A percentile compares a stretch with the other conserved stretches of the same genome.
Evolutionary conservation across 2,888 invertebrate species (phyloP).

Genomic region (Marronus borbonicus): DNA sequence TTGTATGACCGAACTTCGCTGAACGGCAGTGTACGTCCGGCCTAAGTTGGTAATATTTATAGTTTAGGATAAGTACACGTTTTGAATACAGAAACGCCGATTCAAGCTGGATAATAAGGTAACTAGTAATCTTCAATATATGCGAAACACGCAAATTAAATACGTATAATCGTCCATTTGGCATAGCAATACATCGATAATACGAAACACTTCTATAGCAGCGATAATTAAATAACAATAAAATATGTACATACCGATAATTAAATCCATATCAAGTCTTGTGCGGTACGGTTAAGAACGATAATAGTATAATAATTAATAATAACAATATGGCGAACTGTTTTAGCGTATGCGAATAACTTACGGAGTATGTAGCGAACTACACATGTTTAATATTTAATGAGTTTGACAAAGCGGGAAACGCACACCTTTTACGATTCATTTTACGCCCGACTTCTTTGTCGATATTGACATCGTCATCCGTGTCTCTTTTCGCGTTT

Average conservation of each 20-base stretch:
- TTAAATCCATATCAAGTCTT: slow-evolving; percentile 15
- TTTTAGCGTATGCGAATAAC: slow-evolving; percentile 35
- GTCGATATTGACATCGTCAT: slow-evolving; percentile 40
- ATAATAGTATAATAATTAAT: slow-evolving; percentile 22
- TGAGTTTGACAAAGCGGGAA: slow-evolving; percentile 31
- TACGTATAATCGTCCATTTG: slow-evolving; percentile 5
- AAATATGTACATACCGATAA: slow-evolving; percentile 38
- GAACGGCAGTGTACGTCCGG: no score
- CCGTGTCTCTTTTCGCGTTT: slow-evolving; percentile 9
- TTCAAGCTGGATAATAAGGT: neutral
- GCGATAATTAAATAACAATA: slow-evolving; percentile 39
- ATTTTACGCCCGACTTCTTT: slow-evolving; percentile 4
- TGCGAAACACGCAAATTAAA: slow-evolving; percentile 36
- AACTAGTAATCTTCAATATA: slow-evolving; percentile 12
- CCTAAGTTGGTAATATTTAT: neutral
- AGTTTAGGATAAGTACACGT: neutral
- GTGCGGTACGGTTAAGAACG: neutral
- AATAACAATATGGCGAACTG: neutral
- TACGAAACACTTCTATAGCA: slow-evolving; percentile 7
- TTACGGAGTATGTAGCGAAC: neutral
- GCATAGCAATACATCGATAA: slow-evolving; percentile 17
- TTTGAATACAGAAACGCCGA: slow-evolving; percentile 26
- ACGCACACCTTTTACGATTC: slow-evolving; percentile 24
- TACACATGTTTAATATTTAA: slow-evolving; percentile 45
- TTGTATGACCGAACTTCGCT: no score